Base-by-base conservation (phyloP, 1,140 invertebrate genomes). In the Aleiodes sp. region DNA sequence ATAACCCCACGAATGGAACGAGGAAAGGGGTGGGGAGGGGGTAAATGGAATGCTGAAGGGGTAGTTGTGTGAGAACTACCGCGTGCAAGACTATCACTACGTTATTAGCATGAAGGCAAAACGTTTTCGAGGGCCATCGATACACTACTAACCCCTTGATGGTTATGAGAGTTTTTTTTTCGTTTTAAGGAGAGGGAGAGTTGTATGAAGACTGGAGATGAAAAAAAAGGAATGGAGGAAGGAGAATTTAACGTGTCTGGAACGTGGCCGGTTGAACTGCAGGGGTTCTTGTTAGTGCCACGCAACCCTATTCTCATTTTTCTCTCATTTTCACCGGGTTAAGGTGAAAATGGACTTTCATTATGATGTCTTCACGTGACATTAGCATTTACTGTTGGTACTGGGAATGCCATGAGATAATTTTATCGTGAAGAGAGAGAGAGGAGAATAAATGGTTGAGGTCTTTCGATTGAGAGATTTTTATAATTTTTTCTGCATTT, bases 21-120 rank as follows among this genome's bases (percentile, higher is more conserved):
- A 33, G 61, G 68, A 73, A 70, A 74, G 68, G 72, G 19, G 63
- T 67, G 65, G 35, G 46, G 9, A 31, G 7, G 67, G 62, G 41
- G 33, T 37, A 9, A 2, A 16, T 29, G 56, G 16, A 59, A 59
- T 59, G 28, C 26, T 29, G 28, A 31, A 59, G 14, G 56, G 56
- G 56, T 59, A 16, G 37, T 39, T 66, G 29, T 41, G 39, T 59
- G 61, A 60, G 56, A 56, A 52, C 78, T 37, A 72, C 61, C 80
- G 76, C 79, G 76, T 82, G 80, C 75, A 33, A 60, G 74, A 71
- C 76, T 75, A 78, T 76, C 77, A 72, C 56, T 46, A 63, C 74
- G 73, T 81, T 82, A 83, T 83, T 82, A 83, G 77, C 73, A 79
- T 76, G 72, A 70, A 74, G 73, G 74, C 75, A 72, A 80, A 65